Percentiles rank a stretch among this genome's conserved stretches.
phyloP scores from a whole-genome alignment of 2,888 invertebrate species.

The Hedya salicella region DNA sequence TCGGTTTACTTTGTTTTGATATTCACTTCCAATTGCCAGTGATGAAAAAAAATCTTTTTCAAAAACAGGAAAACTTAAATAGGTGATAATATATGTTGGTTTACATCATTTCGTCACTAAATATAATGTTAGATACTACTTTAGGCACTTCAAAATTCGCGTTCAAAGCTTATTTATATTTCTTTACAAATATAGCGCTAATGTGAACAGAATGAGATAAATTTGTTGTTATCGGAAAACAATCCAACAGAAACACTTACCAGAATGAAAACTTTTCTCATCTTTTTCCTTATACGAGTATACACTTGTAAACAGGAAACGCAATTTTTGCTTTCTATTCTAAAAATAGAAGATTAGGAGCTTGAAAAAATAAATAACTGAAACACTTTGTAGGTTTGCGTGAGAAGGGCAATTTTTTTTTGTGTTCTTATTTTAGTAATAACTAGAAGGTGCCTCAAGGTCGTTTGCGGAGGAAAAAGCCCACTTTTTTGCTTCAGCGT shows the following conservation, averaged over 20 bases:
- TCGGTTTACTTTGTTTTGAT: too few relatives aligned
- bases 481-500: too few relatives aligned
- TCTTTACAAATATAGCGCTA: not conserved
- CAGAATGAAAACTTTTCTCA: not conserved
- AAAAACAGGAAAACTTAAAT: too few relatives aligned
- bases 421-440: not conserved
- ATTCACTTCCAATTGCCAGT: too few relatives aligned
- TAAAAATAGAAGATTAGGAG: not conserved
- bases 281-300: conserved; percentile 9
- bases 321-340: not conserved
- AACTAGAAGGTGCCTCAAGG: too few relatives aligned
- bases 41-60: too few relatives aligned
- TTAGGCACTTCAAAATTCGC: too few relatives aligned
- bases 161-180: not conserved
- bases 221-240: not conserved
- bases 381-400: not conserved
- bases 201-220: not conserved
- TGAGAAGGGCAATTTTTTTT: not conserved
- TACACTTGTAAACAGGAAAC: not conserved
- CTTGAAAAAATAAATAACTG: not conserved
- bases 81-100: too few relatives aligned
- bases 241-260: not conserved
- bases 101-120: too few relatives aligned
- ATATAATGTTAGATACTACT: too few relatives aligned
- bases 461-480: too few relatives aligned